Evolutionary conservation across 2,113 vertebrate genomes (phyloP).

Genomic region (Laticauda colubrina): DNA sequence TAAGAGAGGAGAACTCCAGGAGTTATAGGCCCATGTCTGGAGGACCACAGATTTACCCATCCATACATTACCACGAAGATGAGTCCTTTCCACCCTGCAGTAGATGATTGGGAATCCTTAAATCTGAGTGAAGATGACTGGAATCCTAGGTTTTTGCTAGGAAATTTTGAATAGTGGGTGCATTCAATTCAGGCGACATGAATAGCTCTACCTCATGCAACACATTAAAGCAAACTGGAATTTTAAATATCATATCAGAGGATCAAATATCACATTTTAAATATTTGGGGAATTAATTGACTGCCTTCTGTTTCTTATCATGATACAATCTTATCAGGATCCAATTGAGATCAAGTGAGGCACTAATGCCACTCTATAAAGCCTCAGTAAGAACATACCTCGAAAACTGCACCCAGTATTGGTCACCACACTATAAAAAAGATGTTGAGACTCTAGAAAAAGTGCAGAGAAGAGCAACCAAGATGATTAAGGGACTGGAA

Average conservation of each 20-base stretch:
- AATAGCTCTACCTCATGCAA: not conserved
- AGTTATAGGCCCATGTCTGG: not conserved
- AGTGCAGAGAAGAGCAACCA: too few species aligned
- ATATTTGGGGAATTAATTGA: not conserved
- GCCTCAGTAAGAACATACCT: too few species aligned
- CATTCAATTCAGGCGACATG: not conserved
- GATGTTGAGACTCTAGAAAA: too few species aligned
- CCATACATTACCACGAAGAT: not conserved
- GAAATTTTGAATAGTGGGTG: not conserved
- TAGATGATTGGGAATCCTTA: not conserved
- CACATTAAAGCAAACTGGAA: not conserved
- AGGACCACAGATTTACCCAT: not conserved
- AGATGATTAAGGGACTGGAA: too few species aligned
- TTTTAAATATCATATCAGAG: not conserved
- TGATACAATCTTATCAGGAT: too few species aligned
- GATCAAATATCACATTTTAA: not conserved
- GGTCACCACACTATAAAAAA: too few species aligned
- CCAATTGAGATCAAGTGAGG: too few species aligned
- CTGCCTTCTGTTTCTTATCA: not conserved
- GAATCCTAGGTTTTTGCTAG: not conserved
- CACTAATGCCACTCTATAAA: too few species aligned
- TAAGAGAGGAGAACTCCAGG: too few species aligned
- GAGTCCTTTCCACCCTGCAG: not conserved
- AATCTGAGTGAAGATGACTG: too few species aligned
- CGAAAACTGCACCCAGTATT: too few species aligned